Percentiles rank a stretch among this genome's conserved stretches.
phyloP scores from a whole-genome alignment of 2,888 invertebrate species.

The Cheilosia grossa region DNA sequence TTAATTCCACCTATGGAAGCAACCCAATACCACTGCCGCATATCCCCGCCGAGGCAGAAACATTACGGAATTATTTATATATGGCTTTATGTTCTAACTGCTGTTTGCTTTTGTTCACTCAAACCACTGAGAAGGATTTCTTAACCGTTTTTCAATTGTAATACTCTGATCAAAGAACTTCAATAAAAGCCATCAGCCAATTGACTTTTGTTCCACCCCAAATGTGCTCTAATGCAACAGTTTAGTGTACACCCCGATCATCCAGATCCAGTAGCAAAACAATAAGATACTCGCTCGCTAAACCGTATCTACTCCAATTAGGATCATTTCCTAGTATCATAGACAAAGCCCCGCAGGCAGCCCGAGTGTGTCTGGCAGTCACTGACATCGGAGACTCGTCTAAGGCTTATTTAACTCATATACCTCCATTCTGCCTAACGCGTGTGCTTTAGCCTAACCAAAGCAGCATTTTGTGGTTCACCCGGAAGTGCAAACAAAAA shows the following conservation, averaged over 20 bases:
- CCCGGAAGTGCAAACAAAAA: conserved; percentile 67
- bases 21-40: too few species aligned
- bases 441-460: conserved; percentile 29
- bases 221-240: conserved; percentile 16
- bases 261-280: background rate
- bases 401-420: conserved; percentile 49
- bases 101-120: too few species aligned
- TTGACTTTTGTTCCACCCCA: too few species aligned
- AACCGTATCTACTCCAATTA: conserved; percentile 38
- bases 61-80: too few species aligned
- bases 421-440: conserved; percentile 17
- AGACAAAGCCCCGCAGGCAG: conserved; percentile 22
- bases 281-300: conserved; percentile 1
- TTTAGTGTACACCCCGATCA: conserved; percentile 11
- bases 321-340: conserved; percentile 40
- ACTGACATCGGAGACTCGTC: conserved; percentile 61
- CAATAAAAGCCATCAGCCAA: too few species aligned
- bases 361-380: conserved; percentile 29
- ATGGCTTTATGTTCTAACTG: too few species aligned
- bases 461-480: conserved; percentile 60
- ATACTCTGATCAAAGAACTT: too few species aligned
- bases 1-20: too few species aligned
- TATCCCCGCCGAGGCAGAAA: too few species aligned
- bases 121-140: too few species aligned
- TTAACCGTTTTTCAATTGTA: too few species aligned